These are phyloP conservation scores for Vollenhovia emeryi DNA, from an alignment of 1,140 invertebrate genomes.

Conservation along the genomic window DNA sequence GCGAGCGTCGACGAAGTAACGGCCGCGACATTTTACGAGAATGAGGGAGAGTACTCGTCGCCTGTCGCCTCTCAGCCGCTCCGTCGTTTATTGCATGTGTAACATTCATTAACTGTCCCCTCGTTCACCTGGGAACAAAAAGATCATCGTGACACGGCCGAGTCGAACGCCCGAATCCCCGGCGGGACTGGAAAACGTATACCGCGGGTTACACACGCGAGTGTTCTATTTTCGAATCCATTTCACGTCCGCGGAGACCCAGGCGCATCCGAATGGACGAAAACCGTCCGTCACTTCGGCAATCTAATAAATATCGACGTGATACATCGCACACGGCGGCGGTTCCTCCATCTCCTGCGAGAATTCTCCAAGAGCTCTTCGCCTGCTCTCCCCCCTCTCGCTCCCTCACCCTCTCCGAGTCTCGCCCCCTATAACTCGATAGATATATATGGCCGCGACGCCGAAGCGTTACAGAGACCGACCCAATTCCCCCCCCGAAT, in stretches of 20 bases:
- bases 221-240: neutral
- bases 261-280: constrained; percentile 1
- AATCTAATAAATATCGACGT: constrained; percentile 62
- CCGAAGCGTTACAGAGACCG: constrained; percentile 25
- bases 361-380: neutral
- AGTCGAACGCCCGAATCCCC: constrained; percentile 19
- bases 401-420: neutral
- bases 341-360: neutral
- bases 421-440: neutral
- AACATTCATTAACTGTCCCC: constrained; percentile 32
- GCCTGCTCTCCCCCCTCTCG: neutral
- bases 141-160: constrained; percentile 13
- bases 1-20: neutral
- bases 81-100: constrained; percentile 16
- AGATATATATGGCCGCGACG: constrained; percentile 11
- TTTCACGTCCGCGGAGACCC: neutral
- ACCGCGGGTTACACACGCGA: neutral
- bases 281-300: constrained; percentile 47
- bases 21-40: neutral
- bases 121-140: neutral
- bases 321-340: neutral
- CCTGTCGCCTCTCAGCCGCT: neutral
- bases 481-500: constrained; percentile 62
- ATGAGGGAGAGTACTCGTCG: neutral
- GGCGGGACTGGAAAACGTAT: neutral